phyloP scores from a whole-genome alignment of 2,113 vertebrate genomes.

The Paralichthys olivaceus region DNA sequence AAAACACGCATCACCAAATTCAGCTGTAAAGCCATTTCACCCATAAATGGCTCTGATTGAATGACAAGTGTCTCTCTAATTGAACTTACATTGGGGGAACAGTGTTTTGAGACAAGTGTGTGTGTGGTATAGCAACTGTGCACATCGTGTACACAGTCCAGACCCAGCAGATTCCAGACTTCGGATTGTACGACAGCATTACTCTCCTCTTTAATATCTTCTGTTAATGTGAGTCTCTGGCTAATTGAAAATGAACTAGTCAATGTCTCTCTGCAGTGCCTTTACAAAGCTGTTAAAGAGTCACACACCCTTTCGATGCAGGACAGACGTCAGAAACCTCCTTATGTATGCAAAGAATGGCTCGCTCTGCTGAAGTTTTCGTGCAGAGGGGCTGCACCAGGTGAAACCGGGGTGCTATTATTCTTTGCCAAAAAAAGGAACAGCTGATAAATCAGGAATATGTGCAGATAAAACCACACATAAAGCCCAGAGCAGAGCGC shows the following conservation, averaged over 20 bases:
- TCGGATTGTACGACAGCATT: conserved; percentile 76
- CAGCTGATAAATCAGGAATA: conserved; percentile 76
- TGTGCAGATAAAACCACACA: conserved; percentile 77
- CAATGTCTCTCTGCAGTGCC: conserved; percentile 73
- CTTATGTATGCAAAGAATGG: conserved; percentile 52
- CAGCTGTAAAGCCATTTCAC: conserved; percentile 15
- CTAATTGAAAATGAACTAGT: conserved; percentile 84
- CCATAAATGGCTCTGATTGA: conserved; percentile 11
- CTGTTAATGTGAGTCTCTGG: conserved; percentile 75
- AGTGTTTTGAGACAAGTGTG: conserved; percentile 22
- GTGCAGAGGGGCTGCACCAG: conserved; percentile 45
- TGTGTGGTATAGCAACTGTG: conserved; percentile 34
- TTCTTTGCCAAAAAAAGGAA: conserved; percentile 62
- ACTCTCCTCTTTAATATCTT: conserved; percentile 78
- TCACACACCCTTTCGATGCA: conserved; percentile 56
- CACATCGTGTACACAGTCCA: conserved; percentile 56
- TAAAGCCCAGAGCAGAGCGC: conserved; percentile 67
- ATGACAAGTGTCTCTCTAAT: conserved; percentile 10
- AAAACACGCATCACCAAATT: conserved; percentile 1
- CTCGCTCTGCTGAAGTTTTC: conserved; percentile 39
- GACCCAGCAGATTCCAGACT: conserved; percentile 74
- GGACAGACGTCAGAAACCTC: conserved; percentile 53
- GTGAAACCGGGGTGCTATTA: conserved; percentile 55
- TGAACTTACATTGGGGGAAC: conserved; percentile 19
- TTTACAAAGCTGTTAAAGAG: conserved; percentile 72